Conservation (phyloP, 2,888 invertebrate genomes). For the Adelphocoris suturalis region DNA sequence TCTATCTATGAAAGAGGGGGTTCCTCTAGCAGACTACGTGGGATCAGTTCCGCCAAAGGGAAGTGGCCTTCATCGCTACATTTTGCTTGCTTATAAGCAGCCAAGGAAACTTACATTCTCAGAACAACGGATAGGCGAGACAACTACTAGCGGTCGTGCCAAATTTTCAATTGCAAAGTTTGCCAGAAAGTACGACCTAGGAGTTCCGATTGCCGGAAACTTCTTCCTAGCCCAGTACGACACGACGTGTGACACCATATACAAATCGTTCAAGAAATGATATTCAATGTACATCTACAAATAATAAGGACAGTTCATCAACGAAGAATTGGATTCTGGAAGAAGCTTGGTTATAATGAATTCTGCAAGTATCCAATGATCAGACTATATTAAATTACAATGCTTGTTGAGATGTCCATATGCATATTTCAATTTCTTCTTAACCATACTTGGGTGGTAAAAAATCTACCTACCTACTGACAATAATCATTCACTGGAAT, state of each 20-base stretch:
- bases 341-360: too few species aligned
- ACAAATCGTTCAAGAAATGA: slow-evolving; percentile 29
- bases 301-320: neutral
- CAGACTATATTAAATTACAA: too few species aligned
- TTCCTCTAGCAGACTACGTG: slow-evolving; percentile 87
- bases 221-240: slow-evolving; percentile 93
- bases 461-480: too few species aligned
- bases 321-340: too few species aligned
- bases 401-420: too few species aligned
- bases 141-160: neutral
- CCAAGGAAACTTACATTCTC: slow-evolving; percentile 39
- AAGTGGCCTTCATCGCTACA: slow-evolving; percentile 53
- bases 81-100: slow-evolving; percentile 41
- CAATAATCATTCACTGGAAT: too few species aligned
- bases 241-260: slow-evolving; percentile 64
- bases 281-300: neutral
- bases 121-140: neutral
- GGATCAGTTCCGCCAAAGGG: slow-evolving; percentile 91
- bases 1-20: slow-evolving; percentile 84
- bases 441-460: too few species aligned
- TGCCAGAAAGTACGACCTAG: slow-evolving; percentile 90
- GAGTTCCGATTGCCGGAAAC: slow-evolving; percentile 91
- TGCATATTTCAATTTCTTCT: too few species aligned
- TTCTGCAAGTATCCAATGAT: too few species aligned
- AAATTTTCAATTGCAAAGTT: slow-evolving; percentile 78